A percentile compares a stretch with the other conserved stretches of the same genome.
These are phyloP conservation scores for Zosterops hypoxanthus DNA, from an alignment of 2,113 vertebrate genomes.

Conservation along the genomic window DNA sequence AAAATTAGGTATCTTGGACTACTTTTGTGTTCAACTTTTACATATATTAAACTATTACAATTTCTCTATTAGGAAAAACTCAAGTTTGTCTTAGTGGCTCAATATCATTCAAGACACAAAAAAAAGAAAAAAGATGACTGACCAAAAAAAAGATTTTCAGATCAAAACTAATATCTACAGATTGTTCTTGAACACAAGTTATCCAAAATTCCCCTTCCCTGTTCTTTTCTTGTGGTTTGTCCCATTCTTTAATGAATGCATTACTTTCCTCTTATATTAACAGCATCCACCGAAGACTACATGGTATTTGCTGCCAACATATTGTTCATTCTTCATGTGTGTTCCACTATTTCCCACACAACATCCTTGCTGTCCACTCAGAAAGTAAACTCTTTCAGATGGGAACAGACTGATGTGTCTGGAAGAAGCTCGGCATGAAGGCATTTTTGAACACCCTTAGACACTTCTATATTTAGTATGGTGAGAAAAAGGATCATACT, in stretches of 20 bases:
- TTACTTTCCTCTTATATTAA: neutral
- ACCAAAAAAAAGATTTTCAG: neutral
- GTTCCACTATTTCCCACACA: neutral
- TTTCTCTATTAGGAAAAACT: neutral
- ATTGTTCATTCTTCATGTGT: neutral
- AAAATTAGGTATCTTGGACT: neutral
- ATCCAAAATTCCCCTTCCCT: neutral
- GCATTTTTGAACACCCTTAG: neutral
- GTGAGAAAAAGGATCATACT: neutral
- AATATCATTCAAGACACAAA: neutral
- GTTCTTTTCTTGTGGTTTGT: neutral
- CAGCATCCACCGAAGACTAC: neutral
- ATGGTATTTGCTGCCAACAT: neutral
- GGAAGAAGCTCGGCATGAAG: neutral
- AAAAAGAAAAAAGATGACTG: neutral
- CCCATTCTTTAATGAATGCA: neutral
- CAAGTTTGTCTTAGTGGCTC: neutral
- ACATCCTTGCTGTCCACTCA: neutral
- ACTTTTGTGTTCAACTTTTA: neutral
- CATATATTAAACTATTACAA: neutral
- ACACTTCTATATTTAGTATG: neutral
- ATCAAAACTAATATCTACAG: neutral
- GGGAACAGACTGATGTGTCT: neutral
- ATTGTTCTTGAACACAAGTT: neutral
- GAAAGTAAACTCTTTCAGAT: neutral